Base-by-base conservation (phyloP, 2,113 vertebrate genomes). In the Neodontobutis hainanensis region DNA sequence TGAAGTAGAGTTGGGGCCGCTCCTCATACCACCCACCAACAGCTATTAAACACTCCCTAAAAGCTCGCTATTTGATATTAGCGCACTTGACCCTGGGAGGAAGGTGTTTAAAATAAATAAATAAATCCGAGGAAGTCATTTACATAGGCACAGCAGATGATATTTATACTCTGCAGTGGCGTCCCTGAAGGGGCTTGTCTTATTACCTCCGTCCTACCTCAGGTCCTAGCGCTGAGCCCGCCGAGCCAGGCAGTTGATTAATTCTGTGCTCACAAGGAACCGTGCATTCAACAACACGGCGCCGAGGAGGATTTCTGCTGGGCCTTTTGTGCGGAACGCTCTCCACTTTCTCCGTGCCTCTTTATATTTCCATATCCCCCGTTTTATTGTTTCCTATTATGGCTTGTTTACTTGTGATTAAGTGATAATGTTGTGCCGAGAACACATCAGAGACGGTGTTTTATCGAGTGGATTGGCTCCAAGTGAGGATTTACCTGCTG, bases 61-160 rank as follows among this genome's bases (percentile, higher is more conserved):
- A 98, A 97, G 95, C 95, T 89, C 92, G 93, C 95, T 94, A 93
- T 96, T 96, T 97, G 94, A 98, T 98, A 98, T 97, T 96, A 97
- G 95, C 95, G 94, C 95, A 96, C 94, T 96, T 94, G 93, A 96
- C 95, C 95, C 96, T 95, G 78, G 72, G 76, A 55, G 81, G 87
- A 70, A 83, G 74, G 73, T 55, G 34, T 55, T 55, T 55, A n/a
- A 38, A 36, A 55, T 36, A 84, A 90, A 91, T 82, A 91, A 89
- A 92, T 78, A 90, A 90, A 84, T 94, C 92, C 93, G 90, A 27
- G 19, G 3, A 87, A 90, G 92, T 94, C 94, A 98, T 98, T 98
- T 99, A 95, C 96, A 98, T 98, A 97, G 96, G 95, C 95, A 96
- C 94, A 95, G 96, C 95, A 93, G 95, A 95, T 96, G 95, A 95